A percentile compares a stretch with the other conserved stretches of the same genome.
Evolutionary conservation across 2,113 vertebrate species (phyloP).

Genomic region (Pelecanus crispus): DNA sequence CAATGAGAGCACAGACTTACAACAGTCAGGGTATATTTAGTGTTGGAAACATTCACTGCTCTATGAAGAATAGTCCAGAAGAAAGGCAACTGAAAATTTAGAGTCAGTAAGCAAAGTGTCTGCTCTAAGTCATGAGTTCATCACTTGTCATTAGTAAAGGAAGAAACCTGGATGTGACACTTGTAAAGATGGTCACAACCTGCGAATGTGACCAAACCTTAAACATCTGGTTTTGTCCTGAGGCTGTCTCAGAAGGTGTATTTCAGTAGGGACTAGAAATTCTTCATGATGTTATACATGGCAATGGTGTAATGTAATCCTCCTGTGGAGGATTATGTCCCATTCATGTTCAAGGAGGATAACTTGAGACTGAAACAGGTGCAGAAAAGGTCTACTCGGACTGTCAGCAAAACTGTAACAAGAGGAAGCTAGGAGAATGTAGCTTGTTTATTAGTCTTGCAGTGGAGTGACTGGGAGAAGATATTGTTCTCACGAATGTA

Average conservation of each 20-base stretch:
- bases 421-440: not conserved
- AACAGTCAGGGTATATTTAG: not conserved
- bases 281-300: not conserved
- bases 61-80: not conserved
- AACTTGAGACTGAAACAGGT: not conserved
- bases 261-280: not conserved
- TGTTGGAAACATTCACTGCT: not conserved
- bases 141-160: not conserved
- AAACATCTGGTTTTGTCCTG: not conserved
- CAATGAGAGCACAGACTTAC: not conserved
- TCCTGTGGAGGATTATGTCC: not conserved
- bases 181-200: not conserved
- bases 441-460: not conserved
- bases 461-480: not conserved
- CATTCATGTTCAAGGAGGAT: not conserved
- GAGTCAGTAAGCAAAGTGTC: not conserved
- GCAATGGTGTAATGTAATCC: not conserved
- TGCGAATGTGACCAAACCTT: not conserved
- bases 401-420: not conserved
- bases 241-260: not conserved
- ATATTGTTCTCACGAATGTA: not conserved
- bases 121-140: not conserved
- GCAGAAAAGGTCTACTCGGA: not conserved
- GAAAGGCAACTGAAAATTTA: not conserved
- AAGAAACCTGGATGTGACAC: not conserved